These are phyloP conservation scores for Cacatua alba DNA, from an alignment of 2,113 vertebrate species.

Conservation along the genomic window DNA sequence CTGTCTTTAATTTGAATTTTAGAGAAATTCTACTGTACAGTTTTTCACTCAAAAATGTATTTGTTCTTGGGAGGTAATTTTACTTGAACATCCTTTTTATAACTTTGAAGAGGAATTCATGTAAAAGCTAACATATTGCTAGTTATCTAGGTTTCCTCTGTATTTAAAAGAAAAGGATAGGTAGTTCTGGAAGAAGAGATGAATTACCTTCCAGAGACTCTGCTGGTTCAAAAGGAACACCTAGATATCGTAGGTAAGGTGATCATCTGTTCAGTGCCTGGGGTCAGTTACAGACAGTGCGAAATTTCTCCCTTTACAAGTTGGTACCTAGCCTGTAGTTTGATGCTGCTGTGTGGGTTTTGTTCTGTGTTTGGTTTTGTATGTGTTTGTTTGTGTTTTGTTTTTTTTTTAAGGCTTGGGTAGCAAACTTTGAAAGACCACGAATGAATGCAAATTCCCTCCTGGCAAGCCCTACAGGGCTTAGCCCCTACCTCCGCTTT, in stretches of 20 bases:
- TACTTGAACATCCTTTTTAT: neutral
- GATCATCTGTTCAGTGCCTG: neutral
- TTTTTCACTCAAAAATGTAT: neutral
- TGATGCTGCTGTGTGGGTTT: neutral
- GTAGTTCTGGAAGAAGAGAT: neutral
- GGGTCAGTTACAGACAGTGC: neutral
- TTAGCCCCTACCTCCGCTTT: slow-evolving; percentile 94
- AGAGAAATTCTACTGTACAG: neutral
- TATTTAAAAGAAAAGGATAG: neutral
- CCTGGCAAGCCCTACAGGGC: slow-evolving; percentile 91
- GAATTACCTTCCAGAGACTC: neutral
- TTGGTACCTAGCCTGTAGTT: neutral
- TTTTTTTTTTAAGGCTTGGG: slow-evolving; percentile 86
- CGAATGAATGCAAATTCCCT: slow-evolving; percentile 94
- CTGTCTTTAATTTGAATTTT: neutral
- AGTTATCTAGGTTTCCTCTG: neutral
- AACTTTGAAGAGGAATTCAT: neutral
- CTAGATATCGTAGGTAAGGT: neutral
- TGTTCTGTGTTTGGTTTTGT: neutral
- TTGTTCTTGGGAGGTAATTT: neutral
- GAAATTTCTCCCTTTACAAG: neutral
- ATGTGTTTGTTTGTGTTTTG: slow-evolving; percentile 14
- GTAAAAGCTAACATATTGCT: neutral
- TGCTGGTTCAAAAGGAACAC: neutral
- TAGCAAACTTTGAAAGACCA: slow-evolving; percentile 94